Evolutionary conservation across 2,888 invertebrate genomes (phyloP).

Genomic region (Selenia dentaria): DNA sequence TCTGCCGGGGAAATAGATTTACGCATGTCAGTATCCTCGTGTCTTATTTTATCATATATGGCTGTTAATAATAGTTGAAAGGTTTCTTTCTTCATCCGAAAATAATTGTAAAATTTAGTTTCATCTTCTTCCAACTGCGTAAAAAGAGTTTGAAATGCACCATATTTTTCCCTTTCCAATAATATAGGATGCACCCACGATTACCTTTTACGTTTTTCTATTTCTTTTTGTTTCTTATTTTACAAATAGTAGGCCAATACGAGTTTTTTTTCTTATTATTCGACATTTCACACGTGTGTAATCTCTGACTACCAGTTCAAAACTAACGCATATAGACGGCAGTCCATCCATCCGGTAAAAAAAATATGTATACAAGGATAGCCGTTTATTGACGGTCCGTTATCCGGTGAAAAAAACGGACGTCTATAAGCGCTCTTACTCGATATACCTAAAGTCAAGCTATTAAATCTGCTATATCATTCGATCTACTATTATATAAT

Average conservation of each 20-base stretch:
- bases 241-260: slow-evolving; percentile 35
- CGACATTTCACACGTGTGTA: no score
- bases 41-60: slow-evolving; percentile 32
- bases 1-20: slow-evolving; percentile 35
- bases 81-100: slow-evolving; percentile 34
- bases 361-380: background rate
- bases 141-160: slow-evolving; percentile 34
- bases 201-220: slow-evolving; percentile 38
- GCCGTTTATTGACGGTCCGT: background rate
- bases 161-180: slow-evolving; percentile 39
- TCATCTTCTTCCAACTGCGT: slow-evolving; percentile 37
- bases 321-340: no score
- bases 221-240: slow-evolving; percentile 37
- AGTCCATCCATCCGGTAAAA: background rate
- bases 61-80: slow-evolving; percentile 29
- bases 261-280: slow-evolving; percentile 26
- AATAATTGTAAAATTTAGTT: slow-evolving; percentile 37
- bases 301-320: no score
- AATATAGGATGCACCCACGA: slow-evolving; percentile 40
- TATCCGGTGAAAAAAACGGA: no score
- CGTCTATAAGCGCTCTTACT: no score
- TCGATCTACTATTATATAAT: no score
- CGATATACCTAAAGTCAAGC: no score
- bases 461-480: no score
- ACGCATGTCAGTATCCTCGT: slow-evolving; percentile 36